Evolutionary conservation across 2,797 vertebrate genomes (phyloP).

Genomic region (Glossophaga mutica): DNA sequence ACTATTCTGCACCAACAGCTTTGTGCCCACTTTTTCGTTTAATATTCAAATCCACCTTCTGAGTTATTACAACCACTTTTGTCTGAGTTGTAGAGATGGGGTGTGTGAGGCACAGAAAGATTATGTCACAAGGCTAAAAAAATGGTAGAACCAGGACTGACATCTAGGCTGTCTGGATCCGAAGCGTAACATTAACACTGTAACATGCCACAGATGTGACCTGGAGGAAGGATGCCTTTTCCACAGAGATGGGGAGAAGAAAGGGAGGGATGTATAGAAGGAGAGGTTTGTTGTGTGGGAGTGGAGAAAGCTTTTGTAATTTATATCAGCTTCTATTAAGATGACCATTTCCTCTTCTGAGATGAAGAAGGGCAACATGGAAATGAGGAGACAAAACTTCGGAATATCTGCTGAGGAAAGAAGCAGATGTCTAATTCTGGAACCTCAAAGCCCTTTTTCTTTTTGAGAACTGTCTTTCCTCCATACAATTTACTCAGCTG

Average conservation of each 20-base stretch:
- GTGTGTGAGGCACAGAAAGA: neutral
- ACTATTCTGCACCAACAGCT: neutral
- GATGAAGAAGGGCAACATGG: neutral
- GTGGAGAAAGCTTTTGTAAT: neutral
- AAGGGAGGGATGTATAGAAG: neutral
- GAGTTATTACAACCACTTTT: neutral
- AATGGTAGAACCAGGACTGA: neutral
- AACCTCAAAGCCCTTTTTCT: neutral
- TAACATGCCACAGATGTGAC: neutral
- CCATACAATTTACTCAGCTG: neutral
- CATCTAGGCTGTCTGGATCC: neutral
- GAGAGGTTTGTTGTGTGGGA: neutral
- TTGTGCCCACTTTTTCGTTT: neutral
- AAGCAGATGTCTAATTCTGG: neutral
- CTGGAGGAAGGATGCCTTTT: neutral
- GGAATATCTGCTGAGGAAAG: neutral
- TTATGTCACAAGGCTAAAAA: neutral
- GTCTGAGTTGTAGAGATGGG: neutral
- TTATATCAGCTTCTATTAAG: neutral
- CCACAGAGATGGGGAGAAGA: neutral
- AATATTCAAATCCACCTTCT: neutral
- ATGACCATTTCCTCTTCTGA: neutral
- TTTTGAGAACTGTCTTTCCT: neutral
- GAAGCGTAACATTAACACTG: neutral
- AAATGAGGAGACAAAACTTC: neutral